phyloP scores from a whole-genome alignment of 2,888 invertebrate genomes.

The Thecophora atra region DNA sequence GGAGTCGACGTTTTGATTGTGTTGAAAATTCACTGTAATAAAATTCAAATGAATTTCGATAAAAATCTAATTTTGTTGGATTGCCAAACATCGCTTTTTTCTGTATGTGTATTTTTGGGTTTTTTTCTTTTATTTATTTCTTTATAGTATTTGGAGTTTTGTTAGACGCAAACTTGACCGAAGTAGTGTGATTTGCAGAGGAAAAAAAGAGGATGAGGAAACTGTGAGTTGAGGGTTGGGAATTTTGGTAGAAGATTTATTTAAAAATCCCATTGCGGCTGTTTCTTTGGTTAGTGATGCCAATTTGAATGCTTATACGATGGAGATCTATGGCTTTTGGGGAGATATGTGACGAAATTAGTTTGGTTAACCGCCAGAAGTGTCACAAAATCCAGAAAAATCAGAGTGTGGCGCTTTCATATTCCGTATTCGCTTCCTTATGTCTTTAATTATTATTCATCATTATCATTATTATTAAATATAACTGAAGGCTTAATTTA shows the following conservation, averaged over 20 bases:
- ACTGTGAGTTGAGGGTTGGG: background rate
- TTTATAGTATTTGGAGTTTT: too few species aligned
- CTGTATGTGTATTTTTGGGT: too few species aligned
- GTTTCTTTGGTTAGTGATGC: slow-evolving; percentile 41
- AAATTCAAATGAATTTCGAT: slow-evolving; percentile 64
- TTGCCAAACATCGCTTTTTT: background rate
- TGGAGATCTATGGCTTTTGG: slow-evolving; percentile 40
- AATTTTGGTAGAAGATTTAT: slow-evolving; percentile 17
- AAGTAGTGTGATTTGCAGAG: too few species aligned
- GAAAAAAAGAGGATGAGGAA: too few species aligned
- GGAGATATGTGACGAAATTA: slow-evolving; percentile 25
- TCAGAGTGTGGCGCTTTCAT: too few species aligned
- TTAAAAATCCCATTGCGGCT: slow-evolving; percentile 42
- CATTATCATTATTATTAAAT: too few species aligned
- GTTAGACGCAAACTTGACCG: too few species aligned
- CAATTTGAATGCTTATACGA: slow-evolving; percentile 41
- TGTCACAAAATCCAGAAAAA: too few species aligned
- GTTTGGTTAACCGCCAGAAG: slow-evolving; percentile 1
- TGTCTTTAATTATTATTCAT: too few species aligned
- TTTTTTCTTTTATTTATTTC: too few species aligned
- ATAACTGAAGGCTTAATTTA: background rate
- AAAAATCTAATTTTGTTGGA: slow-evolving; percentile 61
- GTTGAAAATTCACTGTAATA: slow-evolving; percentile 52
- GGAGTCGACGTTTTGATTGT: slow-evolving; percentile 29
- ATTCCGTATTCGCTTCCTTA: too few species aligned